phyloP scores from a whole-genome alignment of 2,113 vertebrate species.

The Rhineura floridana region DNA sequence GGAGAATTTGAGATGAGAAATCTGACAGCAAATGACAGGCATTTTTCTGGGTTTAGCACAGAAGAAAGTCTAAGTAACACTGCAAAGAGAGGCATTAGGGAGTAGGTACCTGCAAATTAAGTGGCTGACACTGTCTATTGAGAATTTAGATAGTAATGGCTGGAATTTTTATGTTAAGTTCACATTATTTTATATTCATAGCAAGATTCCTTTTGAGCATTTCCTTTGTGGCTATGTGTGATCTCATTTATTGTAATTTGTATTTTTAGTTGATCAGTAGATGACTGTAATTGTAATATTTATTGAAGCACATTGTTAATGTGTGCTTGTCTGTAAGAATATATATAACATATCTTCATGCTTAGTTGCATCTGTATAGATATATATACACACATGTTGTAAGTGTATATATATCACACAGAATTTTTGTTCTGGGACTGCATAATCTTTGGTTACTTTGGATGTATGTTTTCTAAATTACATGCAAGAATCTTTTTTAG shows the following conservation, averaged over 20 bases:
- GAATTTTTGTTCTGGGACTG: slow-evolving; percentile 56
- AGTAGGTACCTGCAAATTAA: slow-evolving; percentile 91
- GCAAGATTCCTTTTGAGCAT: slow-evolving; percentile 83
- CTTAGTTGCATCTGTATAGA: not conserved
- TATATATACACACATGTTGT: slow-evolving; percentile 45
- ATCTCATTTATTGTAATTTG: slow-evolving; percentile 87
- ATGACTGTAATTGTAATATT: slow-evolving; percentile 79
- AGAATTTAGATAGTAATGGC: slow-evolving; percentile 89
- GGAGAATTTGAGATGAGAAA: slow-evolving; percentile 97
- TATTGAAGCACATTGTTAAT: slow-evolving; percentile 72
- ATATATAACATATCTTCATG: slow-evolving; percentile 38
- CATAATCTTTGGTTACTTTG: slow-evolving; percentile 43
- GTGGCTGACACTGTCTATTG: slow-evolving; percentile 90
- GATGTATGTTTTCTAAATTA: slow-evolving; percentile 51
- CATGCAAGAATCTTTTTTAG: slow-evolving; percentile 32
- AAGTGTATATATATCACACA: slow-evolving; percentile 48
- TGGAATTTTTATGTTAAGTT: slow-evolving; percentile 91
- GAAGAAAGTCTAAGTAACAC: slow-evolving; percentile 96
- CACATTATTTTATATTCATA: slow-evolving; percentile 91
- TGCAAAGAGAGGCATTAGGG: slow-evolving; percentile 95
- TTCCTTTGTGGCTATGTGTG: slow-evolving; percentile 85
- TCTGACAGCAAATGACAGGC: slow-evolving; percentile 98
- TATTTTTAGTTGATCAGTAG: slow-evolving; percentile 84
- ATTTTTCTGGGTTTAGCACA: slow-evolving; percentile 98
- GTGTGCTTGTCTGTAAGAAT: slow-evolving; percentile 51